These are phyloP conservation scores for Anastatus disparis DNA, from an alignment of 1,140 invertebrate species.

Conservation along the genomic window DNA sequence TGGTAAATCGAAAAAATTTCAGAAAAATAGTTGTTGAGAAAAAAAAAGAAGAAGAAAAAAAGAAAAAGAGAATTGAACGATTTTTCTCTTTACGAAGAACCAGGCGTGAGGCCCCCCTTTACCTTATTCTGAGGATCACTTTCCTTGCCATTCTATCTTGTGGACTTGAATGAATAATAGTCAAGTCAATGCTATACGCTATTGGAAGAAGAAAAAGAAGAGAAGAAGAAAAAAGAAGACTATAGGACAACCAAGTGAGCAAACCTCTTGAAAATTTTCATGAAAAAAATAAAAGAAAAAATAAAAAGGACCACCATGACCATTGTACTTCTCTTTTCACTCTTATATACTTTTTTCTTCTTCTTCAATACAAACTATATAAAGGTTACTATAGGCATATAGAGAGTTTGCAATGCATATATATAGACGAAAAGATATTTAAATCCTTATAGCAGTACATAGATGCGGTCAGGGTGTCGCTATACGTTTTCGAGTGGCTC, in stretches of 20 bases:
- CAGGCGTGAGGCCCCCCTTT: constrained; percentile 55
- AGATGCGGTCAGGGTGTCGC: constrained; percentile 57
- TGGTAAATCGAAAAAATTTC: constrained; percentile 43
- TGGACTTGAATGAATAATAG: constrained; percentile 48
- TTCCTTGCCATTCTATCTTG: constrained; percentile 53
- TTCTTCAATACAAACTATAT: too few relatives aligned
- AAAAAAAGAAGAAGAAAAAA: not conserved
- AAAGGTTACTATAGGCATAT: too few relatives aligned
- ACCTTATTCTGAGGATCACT: constrained; percentile 48
- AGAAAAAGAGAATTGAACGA: too few relatives aligned
- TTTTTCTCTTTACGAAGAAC: constrained; percentile 39
- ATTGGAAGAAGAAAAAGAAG: not conserved
- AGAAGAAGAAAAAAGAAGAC: too few relatives aligned
- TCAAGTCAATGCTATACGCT: constrained; percentile 3
- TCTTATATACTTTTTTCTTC: too few relatives aligned
- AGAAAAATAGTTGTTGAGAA: constrained; percentile 30
- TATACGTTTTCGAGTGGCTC: constrained; percentile 59
- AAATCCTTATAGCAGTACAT: constrained; percentile 58
- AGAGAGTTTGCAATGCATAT: too few relatives aligned
- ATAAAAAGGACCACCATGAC: constrained; percentile 49
- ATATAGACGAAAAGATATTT: constrained; percentile 65
- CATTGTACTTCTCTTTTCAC: constrained; percentile 53
- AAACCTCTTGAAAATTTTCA: constrained; percentile 20
- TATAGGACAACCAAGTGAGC: too few relatives aligned
- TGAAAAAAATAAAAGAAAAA: too few relatives aligned